Base-by-base conservation (phyloP, 2,888 invertebrate genomes). In the Orthonevra nobilis region DNA sequence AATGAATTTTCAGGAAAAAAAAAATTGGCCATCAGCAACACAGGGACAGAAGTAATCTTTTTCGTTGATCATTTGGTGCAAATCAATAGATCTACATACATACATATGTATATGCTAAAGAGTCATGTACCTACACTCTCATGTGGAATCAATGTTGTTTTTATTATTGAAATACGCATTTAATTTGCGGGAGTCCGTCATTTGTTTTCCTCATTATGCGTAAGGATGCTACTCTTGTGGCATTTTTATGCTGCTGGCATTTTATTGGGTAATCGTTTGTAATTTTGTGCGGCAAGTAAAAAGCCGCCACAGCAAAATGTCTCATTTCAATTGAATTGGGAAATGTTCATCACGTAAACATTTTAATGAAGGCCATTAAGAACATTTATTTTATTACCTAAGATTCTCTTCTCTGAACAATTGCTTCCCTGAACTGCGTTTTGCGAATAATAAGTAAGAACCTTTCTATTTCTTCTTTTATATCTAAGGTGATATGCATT, bases 131-230 rank as follows among this genome's bases (percentile, higher is more conserved):
- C 23, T 4, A 5, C 32, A 10, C 12, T 10, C 10, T 12, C 4
- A 32, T 4, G 10, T 32, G n/a, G 19, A 15, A 28, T 30, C 10
- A 14, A 17, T 15, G 10, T 44, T 14, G 4, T 40, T 46, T 42
- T 32, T 30, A 36, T 34, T 14, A 34, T 44, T 32, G 10, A 44
- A 26, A 34, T 54, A 36, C 36, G 44, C 44, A 54, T 66, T 66
- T 66, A 54, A 54, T 66, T 54, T 44, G n/a, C 14, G 23, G 54
- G 40, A 66, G 54, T 66, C 56, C 40, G 44, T 42, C 50, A 64
- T 64, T 66, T 54, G 32, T 54, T 26, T 54, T 36, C 12, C 10
- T 28, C 52, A 34, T 40, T 64, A 64, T 30, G 15, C 23, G 42
- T 9, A 1, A 44, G 26, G 42, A 26, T 26, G 32, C 12, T 15